A percentile compares a stretch with the other conserved stretches of the same genome.
Conservation (phyloP, 23 tunicate genomes). For the Trididemnum miniatum region DNA sequence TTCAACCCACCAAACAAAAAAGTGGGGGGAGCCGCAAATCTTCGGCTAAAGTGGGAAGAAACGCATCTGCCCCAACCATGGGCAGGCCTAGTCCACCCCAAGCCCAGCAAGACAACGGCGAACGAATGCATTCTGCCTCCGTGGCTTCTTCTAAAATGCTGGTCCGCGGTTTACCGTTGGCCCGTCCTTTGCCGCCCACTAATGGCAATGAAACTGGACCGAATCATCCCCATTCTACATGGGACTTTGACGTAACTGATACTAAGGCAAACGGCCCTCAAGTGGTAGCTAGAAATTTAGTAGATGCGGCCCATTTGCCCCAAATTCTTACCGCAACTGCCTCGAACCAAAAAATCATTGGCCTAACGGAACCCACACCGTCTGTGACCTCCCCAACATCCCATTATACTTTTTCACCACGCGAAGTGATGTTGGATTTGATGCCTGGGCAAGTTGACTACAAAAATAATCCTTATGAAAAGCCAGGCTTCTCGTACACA, state of each 20-base stretch:
- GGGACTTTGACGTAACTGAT: background rate
- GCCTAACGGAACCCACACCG: background rate
- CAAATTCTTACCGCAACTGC: background rate
- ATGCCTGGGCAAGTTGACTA: conserved; percentile 62
- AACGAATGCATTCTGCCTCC: background rate
- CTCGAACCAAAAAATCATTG: background rate
- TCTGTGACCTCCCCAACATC: conserved; percentile 16
- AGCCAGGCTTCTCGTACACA: conserved; percentile 48
- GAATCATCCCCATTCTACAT: background rate
- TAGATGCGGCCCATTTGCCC: background rate
- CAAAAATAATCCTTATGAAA: conserved; percentile 75
- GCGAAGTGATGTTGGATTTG: conserved; percentile 42
- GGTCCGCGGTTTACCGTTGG: background rate
- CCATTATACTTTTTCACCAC: conserved; percentile 44
- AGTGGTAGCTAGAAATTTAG: background rate
- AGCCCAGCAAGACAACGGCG: background rate
- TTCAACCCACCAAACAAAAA: background rate
- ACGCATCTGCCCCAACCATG: conserved; percentile 18
- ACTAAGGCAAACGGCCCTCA: background rate
- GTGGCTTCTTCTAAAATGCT: background rate
- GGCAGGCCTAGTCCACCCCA: conserved; percentile 4
- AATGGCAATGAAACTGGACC: background rate
- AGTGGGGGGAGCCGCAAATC: background rate
- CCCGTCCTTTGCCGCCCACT: background rate
- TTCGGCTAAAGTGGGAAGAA: conserved; percentile 18